These are phyloP conservation scores for Cassiopea andromeda DNA, from an alignment of 30 jellyfish, hydroid and myxozoan species.

Conservation along the genomic window DNA sequence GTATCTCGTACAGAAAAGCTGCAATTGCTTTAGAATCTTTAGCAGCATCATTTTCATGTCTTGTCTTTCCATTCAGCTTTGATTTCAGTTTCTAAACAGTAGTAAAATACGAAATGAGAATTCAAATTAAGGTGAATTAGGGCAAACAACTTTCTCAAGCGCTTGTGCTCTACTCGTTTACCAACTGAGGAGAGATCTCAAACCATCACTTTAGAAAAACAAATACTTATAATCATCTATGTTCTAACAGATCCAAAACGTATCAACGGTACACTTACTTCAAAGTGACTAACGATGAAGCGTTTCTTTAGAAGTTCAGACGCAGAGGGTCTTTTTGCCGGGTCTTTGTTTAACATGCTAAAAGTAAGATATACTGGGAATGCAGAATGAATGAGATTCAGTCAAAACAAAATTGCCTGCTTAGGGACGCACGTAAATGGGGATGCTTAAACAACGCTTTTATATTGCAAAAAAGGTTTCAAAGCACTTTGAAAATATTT, in stretches of 20 bases:
- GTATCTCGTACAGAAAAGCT: constrained; percentile 37
- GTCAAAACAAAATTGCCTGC: background rate
- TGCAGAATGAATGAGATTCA: background rate
- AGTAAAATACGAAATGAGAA: background rate
- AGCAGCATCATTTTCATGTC: constrained; percentile 29
- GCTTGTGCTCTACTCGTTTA: too few species aligned
- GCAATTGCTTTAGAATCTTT: constrained; percentile 78
- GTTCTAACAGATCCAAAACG: background rate
- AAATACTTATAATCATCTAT: too few species aligned
- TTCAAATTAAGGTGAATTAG: too few species aligned
- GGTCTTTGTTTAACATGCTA: constrained; percentile 83
- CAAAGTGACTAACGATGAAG: constrained; percentile 58
- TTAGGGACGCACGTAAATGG: too few species aligned
- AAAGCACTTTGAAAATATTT: too few species aligned
- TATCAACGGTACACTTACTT: constrained; percentile 24
- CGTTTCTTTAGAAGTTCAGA: constrained; percentile 67
- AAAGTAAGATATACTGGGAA: background rate
- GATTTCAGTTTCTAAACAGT: constrained; percentile 62
- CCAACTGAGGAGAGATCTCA: too few species aligned
- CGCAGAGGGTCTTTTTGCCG: constrained; percentile 76
- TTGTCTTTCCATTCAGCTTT: constrained; percentile 36
- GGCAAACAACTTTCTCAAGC: too few species aligned
- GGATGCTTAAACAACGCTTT: too few species aligned
- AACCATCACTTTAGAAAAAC: too few species aligned
- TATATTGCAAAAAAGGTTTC: too few species aligned